Base-by-base conservation (phyloP, 2,888 invertebrate species). In the Drosophila conformis region DNA sequence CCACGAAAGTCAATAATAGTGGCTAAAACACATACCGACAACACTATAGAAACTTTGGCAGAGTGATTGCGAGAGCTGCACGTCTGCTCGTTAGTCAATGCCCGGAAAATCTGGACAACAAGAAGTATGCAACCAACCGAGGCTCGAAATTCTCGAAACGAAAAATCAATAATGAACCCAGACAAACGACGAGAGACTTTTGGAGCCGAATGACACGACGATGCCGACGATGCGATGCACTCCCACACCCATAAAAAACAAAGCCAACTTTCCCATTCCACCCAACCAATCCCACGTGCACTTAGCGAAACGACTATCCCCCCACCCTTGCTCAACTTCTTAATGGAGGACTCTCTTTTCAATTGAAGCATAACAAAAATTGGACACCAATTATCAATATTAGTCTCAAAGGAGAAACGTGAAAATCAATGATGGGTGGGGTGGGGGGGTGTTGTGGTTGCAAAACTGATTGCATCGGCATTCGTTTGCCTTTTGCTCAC, bases 91-190 rank as follows among this genome's bases (percentile, higher is more conserved):
- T 67, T 73, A 75, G 73, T 70, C 46, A 82, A 75, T 82, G 73
- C 73, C 71, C 69, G 73, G 68, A 77, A 83, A 82, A 83, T 84
- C 79, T 82, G 84, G 74, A 71, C 80, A 60, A 67, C 66, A 81
- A 73, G 73, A 59, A 53, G 69, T 59, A 59, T 69, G 70, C 67
- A 76, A 31, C 68, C 69, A 76, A 31, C 69, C 69, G 69, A 69
- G 69, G 61, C 69, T 69, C 58, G 40, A 56, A 77, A 60, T 76
- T 84, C 85, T 83, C 84, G 54, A 81, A 78, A 84, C 80, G 82
- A 80, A 91, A 91, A 91, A 91, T 91, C 91, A 90, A 91, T 91
- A 91, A 73, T 72, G 85, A 80, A 82, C 79, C 61, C 89, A 82
- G 87, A 80, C 84, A 76, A 87, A 70, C 76, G 81, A 81, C 61